phyloP scores from a whole-genome alignment of 2,113 vertebrate genomes.

The Actenoides hombroni region DNA sequence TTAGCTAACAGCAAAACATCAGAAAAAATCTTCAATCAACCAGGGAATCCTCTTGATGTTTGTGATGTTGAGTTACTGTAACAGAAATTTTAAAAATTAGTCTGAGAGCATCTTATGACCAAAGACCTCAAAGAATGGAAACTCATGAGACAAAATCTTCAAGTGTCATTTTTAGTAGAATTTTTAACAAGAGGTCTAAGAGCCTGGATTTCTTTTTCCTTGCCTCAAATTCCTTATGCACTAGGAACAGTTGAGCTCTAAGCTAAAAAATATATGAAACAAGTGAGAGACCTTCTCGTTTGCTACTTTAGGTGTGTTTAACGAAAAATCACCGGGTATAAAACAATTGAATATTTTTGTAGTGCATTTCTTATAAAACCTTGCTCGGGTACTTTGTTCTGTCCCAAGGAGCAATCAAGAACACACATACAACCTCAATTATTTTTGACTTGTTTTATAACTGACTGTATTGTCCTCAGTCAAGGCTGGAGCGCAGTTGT shows the following conservation, averaged over 20 bases:
- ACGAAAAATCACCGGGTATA: background rate
- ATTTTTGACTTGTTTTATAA: background rate
- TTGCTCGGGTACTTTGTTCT: background rate
- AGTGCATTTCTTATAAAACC: background rate
- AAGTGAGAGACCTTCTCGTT: background rate
- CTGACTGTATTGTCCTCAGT: background rate
- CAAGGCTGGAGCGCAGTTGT: background rate
- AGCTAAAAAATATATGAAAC: background rate
- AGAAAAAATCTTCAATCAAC: background rate
- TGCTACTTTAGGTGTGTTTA: background rate
- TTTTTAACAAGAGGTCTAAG: background rate
- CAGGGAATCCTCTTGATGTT: background rate
- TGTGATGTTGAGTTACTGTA: background rate
- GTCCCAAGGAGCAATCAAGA: background rate
- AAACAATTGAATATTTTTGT: background rate
- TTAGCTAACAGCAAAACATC: background rate
- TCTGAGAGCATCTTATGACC: background rate
- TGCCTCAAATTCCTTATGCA: background rate
- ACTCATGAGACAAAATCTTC: background rate
- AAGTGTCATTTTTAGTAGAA: background rate
- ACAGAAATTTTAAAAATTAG: background rate
- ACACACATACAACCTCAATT: background rate
- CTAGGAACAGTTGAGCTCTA: background rate
- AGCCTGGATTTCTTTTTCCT: background rate
- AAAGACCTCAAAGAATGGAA: background rate